A percentile compares a stretch with the other conserved stretches of the same genome.
Conservation (phyloP, 2,888 invertebrate genomes). For the Drosophila niveifrons region DNA sequence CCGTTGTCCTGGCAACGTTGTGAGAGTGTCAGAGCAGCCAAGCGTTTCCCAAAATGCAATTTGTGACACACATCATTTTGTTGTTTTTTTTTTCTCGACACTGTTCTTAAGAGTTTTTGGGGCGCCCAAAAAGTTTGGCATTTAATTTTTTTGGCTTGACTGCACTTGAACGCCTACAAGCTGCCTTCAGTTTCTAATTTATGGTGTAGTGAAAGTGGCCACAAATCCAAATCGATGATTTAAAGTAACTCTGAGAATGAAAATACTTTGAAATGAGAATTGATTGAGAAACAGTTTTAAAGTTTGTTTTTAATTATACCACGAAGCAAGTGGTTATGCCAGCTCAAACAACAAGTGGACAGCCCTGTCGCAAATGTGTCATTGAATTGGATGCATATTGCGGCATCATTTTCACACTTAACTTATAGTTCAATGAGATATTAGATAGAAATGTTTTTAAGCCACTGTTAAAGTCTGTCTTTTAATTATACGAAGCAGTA, state of each 20-base stretch:
- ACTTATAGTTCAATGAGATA: no score
- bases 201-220: slow-evolving; percentile 49
- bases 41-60: slow-evolving; percentile 58
- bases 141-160: slow-evolving; percentile 56
- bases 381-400: no score
- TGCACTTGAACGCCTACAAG: slow-evolving; percentile 60
- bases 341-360: background rate
- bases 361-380: background rate
- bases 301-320: no score
- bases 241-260: slow-evolving; percentile 12
- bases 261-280: background rate
- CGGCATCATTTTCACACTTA: no score
- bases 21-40: slow-evolving; percentile 31
- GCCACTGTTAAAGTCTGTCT: no score
- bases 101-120: slow-evolving; percentile 15
- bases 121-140: slow-evolving; percentile 45
- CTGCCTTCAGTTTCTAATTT: slow-evolving; percentile 38
- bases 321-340: background rate
- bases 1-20: slow-evolving; percentile 10
- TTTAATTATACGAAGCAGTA: background rate
- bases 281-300: no score
- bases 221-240: slow-evolving; percentile 31
- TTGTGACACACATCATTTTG: slow-evolving; percentile 37
- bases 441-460: no score
- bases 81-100: background rate